A percentile compares a stretch with the other conserved stretches of the same genome.
Conservation (phyloP, 2,888 invertebrate species). For the Harpalus rufipes region DNA sequence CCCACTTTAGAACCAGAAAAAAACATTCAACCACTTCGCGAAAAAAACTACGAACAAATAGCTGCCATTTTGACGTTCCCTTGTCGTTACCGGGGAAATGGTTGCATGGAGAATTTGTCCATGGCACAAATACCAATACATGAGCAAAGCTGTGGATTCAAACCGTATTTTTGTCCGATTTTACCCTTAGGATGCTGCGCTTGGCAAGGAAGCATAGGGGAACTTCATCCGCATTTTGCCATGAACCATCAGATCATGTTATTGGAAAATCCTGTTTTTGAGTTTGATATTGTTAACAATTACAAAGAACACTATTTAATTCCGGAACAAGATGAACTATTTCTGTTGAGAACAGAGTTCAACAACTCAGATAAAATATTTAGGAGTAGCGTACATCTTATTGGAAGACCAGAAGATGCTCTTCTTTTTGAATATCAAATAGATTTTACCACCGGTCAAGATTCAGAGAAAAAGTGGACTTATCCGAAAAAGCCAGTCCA, state of each 20-base stretch:
- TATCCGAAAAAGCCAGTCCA: conserved; percentile 66
- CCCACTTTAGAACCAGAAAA: conserved; percentile 69
- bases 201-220: conserved; percentile 72
- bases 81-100: conserved; percentile 71
- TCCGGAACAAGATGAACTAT: conserved; percentile 71
- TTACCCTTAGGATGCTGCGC: conserved; percentile 70
- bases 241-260: conserved; percentile 71
- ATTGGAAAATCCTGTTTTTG: conserved; percentile 72
- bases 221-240: conserved; percentile 73
- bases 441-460: conserved; percentile 37
- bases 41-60: conserved; percentile 71
- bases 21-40: conserved; percentile 68
- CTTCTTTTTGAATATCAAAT: conserved; percentile 65
- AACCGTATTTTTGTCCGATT: conserved; percentile 70
- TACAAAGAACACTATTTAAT: conserved; percentile 73
- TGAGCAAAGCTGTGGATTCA: conserved; percentile 72
- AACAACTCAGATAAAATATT: conserved; percentile 69
- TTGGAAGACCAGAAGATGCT: conserved; percentile 69
- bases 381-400: conserved; percentile 70
- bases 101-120: conserved; percentile 71
- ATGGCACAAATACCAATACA: conserved; percentile 69
- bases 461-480: conserved; percentile 20
- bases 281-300: conserved; percentile 73
- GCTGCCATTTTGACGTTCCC: conserved; percentile 72
- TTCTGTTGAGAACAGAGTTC: conserved; percentile 68